Evolutionary conservation across 2,888 invertebrate species (phyloP).

Genomic region (Lamellibrachia satsuma): DNA sequence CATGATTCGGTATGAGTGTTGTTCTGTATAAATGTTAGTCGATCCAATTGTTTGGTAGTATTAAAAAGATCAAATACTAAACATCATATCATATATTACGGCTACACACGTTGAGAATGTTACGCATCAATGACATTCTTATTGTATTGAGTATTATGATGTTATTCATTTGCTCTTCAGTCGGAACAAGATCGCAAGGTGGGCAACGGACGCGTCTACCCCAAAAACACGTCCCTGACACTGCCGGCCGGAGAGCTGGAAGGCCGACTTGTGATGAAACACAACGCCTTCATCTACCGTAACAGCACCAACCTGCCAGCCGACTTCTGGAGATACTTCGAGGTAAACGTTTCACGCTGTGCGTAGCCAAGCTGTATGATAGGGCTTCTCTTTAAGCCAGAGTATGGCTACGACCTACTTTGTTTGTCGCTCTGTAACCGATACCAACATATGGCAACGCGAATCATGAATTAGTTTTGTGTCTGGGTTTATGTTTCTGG

Average conservation of each 20-base stretch:
- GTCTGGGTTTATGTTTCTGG: no score
- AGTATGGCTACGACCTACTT: background rate
- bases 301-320: slow-evolving; percentile 35
- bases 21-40: background rate
- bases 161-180: background rate
- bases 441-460: background rate
- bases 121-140: background rate
- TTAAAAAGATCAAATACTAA: no score
- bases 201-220: background rate
- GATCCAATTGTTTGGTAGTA: no score
- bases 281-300: slow-evolving; percentile 43
- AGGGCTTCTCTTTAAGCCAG: background rate
- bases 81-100: background rate
- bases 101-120: background rate
- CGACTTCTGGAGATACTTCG: slow-evolving; percentile 49
- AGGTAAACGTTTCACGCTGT: slow-evolving; percentile 40
- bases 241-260: slow-evolving; percentile 18
- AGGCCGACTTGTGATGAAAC: slow-evolving; percentile 39
- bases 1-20: background rate
- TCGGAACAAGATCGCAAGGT: background rate
- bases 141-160: background rate
- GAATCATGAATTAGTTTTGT: no score
- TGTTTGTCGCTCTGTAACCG: background rate
- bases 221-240: background rate
- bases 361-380: background rate